Conservation (phyloP, 1,140 invertebrate species). For the Dinoponera quadriceps region DNA sequence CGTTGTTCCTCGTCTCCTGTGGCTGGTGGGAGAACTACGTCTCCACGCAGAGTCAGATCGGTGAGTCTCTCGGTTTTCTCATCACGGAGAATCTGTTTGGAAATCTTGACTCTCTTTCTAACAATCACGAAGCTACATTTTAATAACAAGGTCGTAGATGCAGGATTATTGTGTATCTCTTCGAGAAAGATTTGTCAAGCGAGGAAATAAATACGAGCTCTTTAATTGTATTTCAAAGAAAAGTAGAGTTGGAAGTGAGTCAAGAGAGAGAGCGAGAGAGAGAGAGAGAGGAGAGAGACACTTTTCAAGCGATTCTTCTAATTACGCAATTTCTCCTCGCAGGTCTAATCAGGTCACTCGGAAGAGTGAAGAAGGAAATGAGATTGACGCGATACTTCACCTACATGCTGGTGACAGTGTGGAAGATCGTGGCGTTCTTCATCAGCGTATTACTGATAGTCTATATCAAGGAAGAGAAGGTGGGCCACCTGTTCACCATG, state of each 20-base stretch:
- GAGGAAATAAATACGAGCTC: not conserved
- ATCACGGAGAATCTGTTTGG: too few species aligned
- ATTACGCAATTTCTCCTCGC: slow-evolving; percentile 72
- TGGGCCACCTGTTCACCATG: slow-evolving; percentile 92
- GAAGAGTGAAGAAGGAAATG: slow-evolving; percentile 93
- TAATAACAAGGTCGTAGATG: not conserved
- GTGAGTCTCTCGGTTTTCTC: slow-evolving; percentile 75
- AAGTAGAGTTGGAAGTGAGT: too few species aligned
- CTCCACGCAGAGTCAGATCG: slow-evolving; percentile 92
- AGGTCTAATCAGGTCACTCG: slow-evolving; percentile 93
- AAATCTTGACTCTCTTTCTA: too few species aligned
- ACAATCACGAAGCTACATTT: not conserved
- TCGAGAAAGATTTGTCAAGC: not conserved
- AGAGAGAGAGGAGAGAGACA: too few species aligned
- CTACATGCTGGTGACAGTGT: slow-evolving; percentile 94
- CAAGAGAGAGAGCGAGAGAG: too few species aligned
- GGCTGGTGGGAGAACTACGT: slow-evolving; percentile 99
- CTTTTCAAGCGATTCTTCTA: slow-evolving; percentile 22
- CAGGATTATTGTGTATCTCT: not conserved
- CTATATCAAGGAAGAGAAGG: slow-evolving; percentile 91
- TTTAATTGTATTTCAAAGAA: too few species aligned
- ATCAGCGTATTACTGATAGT: slow-evolving; percentile 90
- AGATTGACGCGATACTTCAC: slow-evolving; percentile 93
- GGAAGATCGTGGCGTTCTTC: slow-evolving; percentile 95
- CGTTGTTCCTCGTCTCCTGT: slow-evolving; percentile 94